A percentile compares a stretch with the other conserved stretches of the same genome.
phyloP scores from a whole-genome alignment of 2,797 vertebrate species.

The Taeniopygia guttata region DNA sequence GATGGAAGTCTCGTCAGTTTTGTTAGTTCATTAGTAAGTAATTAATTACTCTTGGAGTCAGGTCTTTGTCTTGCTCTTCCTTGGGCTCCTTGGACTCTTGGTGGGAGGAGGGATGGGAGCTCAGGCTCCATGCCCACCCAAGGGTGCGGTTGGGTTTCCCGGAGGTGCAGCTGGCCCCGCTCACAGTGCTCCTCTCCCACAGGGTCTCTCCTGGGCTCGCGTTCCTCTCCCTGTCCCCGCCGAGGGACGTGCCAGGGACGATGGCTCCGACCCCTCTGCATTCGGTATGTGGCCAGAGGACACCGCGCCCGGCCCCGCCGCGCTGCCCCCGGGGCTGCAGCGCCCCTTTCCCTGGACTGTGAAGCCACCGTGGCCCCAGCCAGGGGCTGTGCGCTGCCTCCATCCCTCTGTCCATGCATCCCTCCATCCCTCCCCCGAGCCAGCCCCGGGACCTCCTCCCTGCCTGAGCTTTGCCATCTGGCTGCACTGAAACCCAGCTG shows the following conservation, averaged over 20 bases:
- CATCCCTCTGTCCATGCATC: not conserved
- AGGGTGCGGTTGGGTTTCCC: not conserved
- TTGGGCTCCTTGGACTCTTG: not conserved
- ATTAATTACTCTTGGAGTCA: not conserved
- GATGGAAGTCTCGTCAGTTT: slow-evolving; percentile 99
- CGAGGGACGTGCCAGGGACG: slow-evolving; percentile 42
- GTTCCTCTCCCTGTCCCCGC: not conserved
- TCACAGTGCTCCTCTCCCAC: not conserved
- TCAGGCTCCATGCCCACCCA: fast-evolving
- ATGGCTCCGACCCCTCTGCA: not conserved
- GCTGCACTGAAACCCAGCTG: not conserved
- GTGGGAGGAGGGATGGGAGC: not conserved
- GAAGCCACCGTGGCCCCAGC: not conserved
- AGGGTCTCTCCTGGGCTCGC: slow-evolving; percentile 26
- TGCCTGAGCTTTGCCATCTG: not conserved
- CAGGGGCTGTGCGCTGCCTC: not conserved
- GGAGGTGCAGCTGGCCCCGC: not conserved
- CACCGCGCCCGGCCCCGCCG: not conserved
- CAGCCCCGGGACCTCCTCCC: not conserved
- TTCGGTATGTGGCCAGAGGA: slow-evolving; percentile 4
- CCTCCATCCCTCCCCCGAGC: not conserved
- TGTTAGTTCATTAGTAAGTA: slow-evolving; percentile 93
- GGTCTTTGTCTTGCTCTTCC: not conserved
- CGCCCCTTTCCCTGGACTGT: slow-evolving; percentile 1
- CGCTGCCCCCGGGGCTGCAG: not conserved